Conservation (phyloP, 2,888 invertebrate species). For the Macrosiphum euphorbiae region DNA sequence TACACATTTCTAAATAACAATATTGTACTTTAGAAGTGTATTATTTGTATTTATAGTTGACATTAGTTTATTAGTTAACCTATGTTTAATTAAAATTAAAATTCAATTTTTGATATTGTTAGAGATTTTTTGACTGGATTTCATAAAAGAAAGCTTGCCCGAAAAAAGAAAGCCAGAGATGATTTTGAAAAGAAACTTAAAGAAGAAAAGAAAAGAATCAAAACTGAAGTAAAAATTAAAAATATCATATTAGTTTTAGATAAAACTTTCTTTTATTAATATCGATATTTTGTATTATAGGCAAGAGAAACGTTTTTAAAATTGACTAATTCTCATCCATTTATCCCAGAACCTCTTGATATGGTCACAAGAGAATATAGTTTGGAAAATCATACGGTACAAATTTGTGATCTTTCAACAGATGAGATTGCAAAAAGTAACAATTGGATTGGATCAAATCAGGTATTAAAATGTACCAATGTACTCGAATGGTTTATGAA, state of each 20-base stretch:
- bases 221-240: constrained; percentile 75
- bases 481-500: background rate
- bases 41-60: background rate
- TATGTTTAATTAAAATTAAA: background rate
- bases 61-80: too few species aligned
- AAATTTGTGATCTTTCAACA: constrained; percentile 81
- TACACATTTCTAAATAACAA: background rate
- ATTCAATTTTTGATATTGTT: constrained; percentile 68
- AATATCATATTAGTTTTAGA: constrained; percentile 40
- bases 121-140: constrained; percentile 87
- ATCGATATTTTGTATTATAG: constrained; percentile 71
- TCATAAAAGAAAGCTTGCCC: constrained; percentile 83
- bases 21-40: background rate
- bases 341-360: constrained; percentile 80
- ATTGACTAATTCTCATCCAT: constrained; percentile 79
- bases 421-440: constrained; percentile 79
- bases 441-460: constrained; percentile 82
- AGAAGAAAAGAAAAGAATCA: constrained; percentile 82
- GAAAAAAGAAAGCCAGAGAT: constrained; percentile 82
- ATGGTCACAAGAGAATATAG: constrained; percentile 81
- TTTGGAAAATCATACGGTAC: constrained; percentile 83
- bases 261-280: constrained; percentile 39
- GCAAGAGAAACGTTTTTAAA: constrained; percentile 79
- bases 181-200: constrained; percentile 80
- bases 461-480: constrained; percentile 67